Evolutionary conservation across 2,113 vertebrate species (phyloP), one percentile per base, ranked within the genome.

Genomic region (Epinephelus cyanopodus): DNA sequence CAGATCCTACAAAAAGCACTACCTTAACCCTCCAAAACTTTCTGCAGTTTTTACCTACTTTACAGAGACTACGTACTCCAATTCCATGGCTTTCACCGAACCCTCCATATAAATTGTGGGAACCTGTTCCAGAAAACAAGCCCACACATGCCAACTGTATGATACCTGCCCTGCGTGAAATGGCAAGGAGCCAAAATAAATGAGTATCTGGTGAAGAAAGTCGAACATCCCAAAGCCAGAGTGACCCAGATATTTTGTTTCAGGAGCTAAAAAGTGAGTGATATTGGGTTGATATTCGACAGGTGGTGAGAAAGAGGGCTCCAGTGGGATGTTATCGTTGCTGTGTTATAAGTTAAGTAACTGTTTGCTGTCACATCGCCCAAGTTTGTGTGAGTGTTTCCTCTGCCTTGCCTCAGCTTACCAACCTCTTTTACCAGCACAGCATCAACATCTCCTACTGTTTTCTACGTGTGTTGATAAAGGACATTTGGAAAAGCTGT

Each of bases 401-500:
- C 50, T 21, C 23, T 48, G 12, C 11, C 15, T 33, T 10, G 18
- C 29, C 45, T 52, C 4, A 11, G 12, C 47, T n/a, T 45, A 63
- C 15, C 15, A 12, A 39, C 45, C 54, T 71, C 42, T 21, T 66
- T 70, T 25, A 8, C 21, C 57, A 14, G 58, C 37, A n/a, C 57
- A 39, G 53, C 10, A 10, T 23, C 56, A 25, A 2, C 45, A 8
- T 39, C 45, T 14, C 25, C n/a, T 45, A 8, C 73, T 74, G 71
- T 60, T 83, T 61, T 77, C 29, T 48, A 21, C 27, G 53, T 13
- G 23, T 78, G 61, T 63, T 61, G 48, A 69, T 88, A 76, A 86
- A 90, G 84, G 90, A 91, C 92, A 90, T 75, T 47, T 72, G 11
- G 4, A 80, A 79, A 87, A 87, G 39, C 66, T 18, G 70, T 0